A percentile compares a stretch with the other conserved stretches of the same genome.
These are phyloP conservation scores for Yoshiicerus persimilis DNA, from an alignment of 1,140 invertebrate species.

Conservation along the genomic window DNA sequence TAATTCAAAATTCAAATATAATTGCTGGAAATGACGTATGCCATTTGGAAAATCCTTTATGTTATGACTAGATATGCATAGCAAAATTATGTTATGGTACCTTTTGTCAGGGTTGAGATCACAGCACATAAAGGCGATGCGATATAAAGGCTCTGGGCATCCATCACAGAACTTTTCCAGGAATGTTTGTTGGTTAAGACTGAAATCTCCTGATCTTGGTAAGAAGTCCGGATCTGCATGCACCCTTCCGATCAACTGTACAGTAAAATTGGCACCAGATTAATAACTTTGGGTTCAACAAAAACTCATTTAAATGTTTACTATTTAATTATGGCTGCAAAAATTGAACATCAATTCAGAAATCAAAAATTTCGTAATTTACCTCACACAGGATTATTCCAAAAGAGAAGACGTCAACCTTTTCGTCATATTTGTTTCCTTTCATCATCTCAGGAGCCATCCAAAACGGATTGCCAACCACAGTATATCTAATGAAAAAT, in stretches of 20 bases:
- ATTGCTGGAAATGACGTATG: too few species aligned
- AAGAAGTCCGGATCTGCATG: conserved; percentile 90
- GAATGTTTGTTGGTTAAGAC: conserved; percentile 83
- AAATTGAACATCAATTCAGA: too few species aligned
- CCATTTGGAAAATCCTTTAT: too few species aligned
- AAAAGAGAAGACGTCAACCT: conserved; percentile 96
- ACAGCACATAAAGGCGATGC: conserved; percentile 83
- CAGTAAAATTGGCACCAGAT: too few species aligned
- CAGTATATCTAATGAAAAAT: conserved; percentile 58
- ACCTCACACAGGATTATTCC: conserved; percentile 95
- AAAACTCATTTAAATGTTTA: too few species aligned
- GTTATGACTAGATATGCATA: too few species aligned
- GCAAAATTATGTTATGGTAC: too few species aligned
- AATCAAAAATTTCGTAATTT: conserved; percentile 47
- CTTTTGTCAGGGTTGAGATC: conserved; percentile 83
- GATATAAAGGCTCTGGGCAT: conserved; percentile 84
- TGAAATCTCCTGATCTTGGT: conserved; percentile 85
- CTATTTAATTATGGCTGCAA: too few species aligned
- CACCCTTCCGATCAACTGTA: conserved; percentile 84
- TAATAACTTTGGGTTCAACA: too few species aligned
- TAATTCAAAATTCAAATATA: too few species aligned
- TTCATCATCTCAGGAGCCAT: conserved; percentile 99
- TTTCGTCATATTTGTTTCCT: conserved; percentile 93
- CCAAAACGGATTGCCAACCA: conserved; percentile 95
- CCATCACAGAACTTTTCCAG: conserved; percentile 82